These are phyloP conservation scores for Ostrea denselamellosa DNA, from an alignment of 1,140 invertebrate genomes.

Conservation along the genomic window DNA sequence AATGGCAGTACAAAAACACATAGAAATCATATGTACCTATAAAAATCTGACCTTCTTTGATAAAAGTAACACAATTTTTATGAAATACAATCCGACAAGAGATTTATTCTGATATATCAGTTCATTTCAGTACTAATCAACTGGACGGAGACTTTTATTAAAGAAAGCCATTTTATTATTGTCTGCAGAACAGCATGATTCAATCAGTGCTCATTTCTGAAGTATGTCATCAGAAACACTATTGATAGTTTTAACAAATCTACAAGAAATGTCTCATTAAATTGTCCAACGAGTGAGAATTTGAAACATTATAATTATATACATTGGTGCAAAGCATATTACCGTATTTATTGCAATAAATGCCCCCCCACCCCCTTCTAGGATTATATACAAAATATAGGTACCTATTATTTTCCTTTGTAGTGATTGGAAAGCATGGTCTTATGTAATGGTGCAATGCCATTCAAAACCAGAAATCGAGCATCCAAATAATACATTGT, in stretches of 20 bases:
- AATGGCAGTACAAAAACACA: slow-evolving; percentile 35
- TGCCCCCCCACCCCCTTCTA: background rate
- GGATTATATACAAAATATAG: no score
- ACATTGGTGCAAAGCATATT: background rate
- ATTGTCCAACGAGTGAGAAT: background rate
- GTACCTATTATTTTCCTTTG: background rate
- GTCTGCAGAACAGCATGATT: background rate
- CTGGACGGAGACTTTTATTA: slow-evolving; percentile 44
- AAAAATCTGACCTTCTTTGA: slow-evolving; percentile 41
- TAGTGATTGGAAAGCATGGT: slow-evolving; percentile 9
- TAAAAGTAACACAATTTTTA: slow-evolving; percentile 34
- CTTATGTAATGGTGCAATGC: slow-evolving; percentile 15
- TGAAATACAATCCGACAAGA: background rate
- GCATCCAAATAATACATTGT: background rate
- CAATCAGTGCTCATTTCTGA: background rate
- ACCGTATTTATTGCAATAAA: slow-evolving; percentile 5
- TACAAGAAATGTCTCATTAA: background rate
- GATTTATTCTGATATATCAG: background rate
- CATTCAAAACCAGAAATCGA: slow-evolving; percentile 16
- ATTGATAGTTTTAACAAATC: background rate
- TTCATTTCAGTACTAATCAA: background rate
- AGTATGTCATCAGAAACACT: background rate
- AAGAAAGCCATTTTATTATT: slow-evolving; percentile 39
- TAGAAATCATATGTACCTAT: background rate
- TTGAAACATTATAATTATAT: background rate